Evolutionary conservation across 2,888 invertebrate species (phyloP).

Genomic region (Apoda limacodes): DNA sequence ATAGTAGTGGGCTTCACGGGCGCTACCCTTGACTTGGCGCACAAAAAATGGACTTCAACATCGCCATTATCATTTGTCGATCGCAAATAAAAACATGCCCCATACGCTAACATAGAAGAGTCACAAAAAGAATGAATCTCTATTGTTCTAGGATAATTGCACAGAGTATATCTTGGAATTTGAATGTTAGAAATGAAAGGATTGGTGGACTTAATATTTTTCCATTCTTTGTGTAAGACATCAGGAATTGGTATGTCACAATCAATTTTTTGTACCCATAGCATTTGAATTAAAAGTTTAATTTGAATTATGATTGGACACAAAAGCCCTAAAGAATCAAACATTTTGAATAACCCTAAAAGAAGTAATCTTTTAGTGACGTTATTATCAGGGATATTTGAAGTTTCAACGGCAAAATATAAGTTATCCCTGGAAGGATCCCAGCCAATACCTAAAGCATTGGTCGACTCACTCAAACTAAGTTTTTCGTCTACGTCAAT

Average conservation of each 20-base stretch:
- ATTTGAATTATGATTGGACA: slow-evolving; percentile 8
- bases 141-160: neutral
- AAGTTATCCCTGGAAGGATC: slow-evolving; percentile 2
- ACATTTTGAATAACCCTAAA: slow-evolving; percentile 4
- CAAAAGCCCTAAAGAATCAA: slow-evolving; percentile 11
- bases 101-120: slow-evolving; percentile 6
- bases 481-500: slow-evolving; percentile 1
- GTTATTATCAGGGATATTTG: neutral
- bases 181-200: neutral
- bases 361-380: slow-evolving; percentile 7
- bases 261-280: slow-evolving; percentile 3
- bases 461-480: slow-evolving; percentile 2
- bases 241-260: slow-evolving; percentile 10
- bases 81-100: slow-evolving; percentile 9
- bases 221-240: slow-evolving; percentile 5
- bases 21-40: slow-evolving; percentile 10
- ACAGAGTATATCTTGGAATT: slow-evolving; percentile 6
- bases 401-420: slow-evolving; percentile 3
- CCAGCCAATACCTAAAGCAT: slow-evolving; percentile 7
- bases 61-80: slow-evolving; percentile 2
- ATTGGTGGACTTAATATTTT: slow-evolving; percentile 3
- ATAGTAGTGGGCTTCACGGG: slow-evolving; percentile 6
- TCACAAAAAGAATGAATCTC: slow-evolving; percentile 10
- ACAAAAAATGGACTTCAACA: slow-evolving; percentile 5
- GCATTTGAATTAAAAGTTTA: slow-evolving; percentile 3